phyloP scores from a whole-genome alignment of 1,140 invertebrate species.

The Calephelis virginiensis region DNA sequence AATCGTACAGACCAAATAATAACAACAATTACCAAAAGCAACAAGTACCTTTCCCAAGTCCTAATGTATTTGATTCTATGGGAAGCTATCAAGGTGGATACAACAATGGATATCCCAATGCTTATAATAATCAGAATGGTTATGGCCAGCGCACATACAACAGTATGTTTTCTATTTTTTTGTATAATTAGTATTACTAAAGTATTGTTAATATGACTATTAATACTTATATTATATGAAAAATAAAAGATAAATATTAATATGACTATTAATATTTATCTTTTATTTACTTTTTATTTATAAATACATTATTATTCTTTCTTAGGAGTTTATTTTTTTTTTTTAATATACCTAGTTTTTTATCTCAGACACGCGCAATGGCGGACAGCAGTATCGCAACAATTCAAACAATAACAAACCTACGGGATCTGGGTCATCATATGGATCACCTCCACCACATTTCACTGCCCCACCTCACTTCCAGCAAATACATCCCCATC shows the following conservation, averaged over 20 bases:
- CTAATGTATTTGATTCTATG: conserved; percentile 71
- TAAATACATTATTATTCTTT: too few relatives aligned
- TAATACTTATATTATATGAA: too few relatives aligned
- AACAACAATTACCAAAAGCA: conserved; percentile 69
- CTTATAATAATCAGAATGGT: conserved; percentile 68
- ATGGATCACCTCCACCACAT: conserved; percentile 66
- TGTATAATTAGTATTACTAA: too few relatives aligned
- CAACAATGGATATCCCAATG: conserved; percentile 71
- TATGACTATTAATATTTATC: too few relatives aligned
- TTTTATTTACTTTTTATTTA: too few relatives aligned
- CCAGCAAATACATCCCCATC: conserved; percentile 66
- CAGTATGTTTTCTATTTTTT: conserved; percentile 38
- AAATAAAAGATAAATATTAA: too few relatives aligned
- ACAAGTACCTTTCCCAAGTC: conserved; percentile 66
- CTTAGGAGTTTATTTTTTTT: too few relatives aligned
- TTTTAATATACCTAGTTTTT: not conserved
- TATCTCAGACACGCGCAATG: conserved; percentile 53
- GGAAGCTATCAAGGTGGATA: conserved; percentile 73
- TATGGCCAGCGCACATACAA: conserved; percentile 67
- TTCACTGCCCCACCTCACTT: conserved; percentile 66
- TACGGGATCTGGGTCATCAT: conserved; percentile 62
- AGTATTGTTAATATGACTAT: too few relatives aligned
- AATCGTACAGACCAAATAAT: conserved; percentile 50
- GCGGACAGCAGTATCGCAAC: conserved; percentile 61
- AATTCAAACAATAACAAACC: conserved; percentile 60